Percentiles rank a stretch among this genome's conserved stretches.
Evolutionary conservation across 2,113 vertebrate genomes (phyloP).

Genomic region (Oryzias celebensis): DNA sequence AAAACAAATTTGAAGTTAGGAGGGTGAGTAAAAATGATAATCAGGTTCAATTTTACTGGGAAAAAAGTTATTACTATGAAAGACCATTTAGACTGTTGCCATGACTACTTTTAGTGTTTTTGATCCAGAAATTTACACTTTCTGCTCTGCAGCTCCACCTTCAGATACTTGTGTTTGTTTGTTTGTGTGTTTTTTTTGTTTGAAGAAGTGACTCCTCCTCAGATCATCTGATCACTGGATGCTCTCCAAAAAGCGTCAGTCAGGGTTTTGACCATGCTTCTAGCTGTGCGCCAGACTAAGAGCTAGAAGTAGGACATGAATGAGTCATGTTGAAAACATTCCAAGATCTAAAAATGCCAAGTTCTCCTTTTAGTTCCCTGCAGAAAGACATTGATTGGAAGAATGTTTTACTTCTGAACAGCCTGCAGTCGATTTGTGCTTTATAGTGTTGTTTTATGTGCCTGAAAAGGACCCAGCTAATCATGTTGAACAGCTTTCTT

Average conservation of each 20-base stretch:
- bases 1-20: slow-evolving; percentile 13
- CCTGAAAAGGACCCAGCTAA: background rate
- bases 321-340: slow-evolving; percentile 51
- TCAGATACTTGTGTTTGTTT: slow-evolving; percentile 6
- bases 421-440: background rate
- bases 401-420: background rate
- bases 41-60: slow-evolving; percentile 12
- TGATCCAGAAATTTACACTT: slow-evolving; percentile 9
- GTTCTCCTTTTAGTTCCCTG: slow-evolving; percentile 19
- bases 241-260: slow-evolving; percentile 45
- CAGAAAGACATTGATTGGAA: slow-evolving; percentile 1
- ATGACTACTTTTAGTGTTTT: slow-evolving; percentile 8
- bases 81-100: background rate
- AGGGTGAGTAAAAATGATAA: slow-evolving; percentile 26
- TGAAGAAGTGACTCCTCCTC: slow-evolving; percentile 25
- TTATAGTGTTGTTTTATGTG: background rate
- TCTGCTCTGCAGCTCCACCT: background rate
- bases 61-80: slow-evolving; percentile 26
- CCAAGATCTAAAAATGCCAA: slow-evolving; percentile 20
- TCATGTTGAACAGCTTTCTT: background rate
- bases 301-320: slow-evolving; percentile 57
- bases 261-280: slow-evolving; percentile 51
- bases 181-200: slow-evolving; percentile 15
- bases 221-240: slow-evolving; percentile 32
- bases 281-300: slow-evolving; percentile 44